Base-by-base conservation (phyloP, 2,888 invertebrate species). In the Eilema sororculum region DNA sequence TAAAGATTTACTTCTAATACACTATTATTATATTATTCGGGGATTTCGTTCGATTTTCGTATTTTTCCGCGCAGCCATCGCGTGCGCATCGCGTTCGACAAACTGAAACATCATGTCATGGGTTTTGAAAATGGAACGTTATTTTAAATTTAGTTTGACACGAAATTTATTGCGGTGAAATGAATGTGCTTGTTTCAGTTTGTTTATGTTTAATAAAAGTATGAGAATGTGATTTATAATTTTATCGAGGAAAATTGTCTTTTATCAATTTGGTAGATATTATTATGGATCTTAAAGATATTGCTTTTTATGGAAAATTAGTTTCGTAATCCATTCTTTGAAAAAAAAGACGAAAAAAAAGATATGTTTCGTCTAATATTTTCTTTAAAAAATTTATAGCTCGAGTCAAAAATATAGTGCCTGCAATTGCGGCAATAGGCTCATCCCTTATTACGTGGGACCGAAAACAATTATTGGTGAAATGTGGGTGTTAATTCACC, bases 111-210 rank as follows among this genome's bases (percentile, higher is more conserved):
- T 71, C 25, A 68, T 69, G 65, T 71, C 16, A 70, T 37, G 57
- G 63, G 63, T 78, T 76, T 80, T 75, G 52, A 64, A 83, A 80
- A 74, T 76, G 73, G 72, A 67, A 77, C 75, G 73, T 79, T 72
- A 75, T 68, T 77, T 82, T 77, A 75, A 79, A 81, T 77, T 76
- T 78, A 76, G 75, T 78, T 63, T 61, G 12, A 20, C 68, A 76
- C 65, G 75, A 67, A 69, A 79, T 75, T 79, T 76, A 78, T 80
- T 73, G 76, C 69, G 63, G 24, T 13, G 37, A 69, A 41, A 56
- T 65, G 67, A 75, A 74, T 73, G 57, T 63, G n/a, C 61, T 9
- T 28, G 66, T 13, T 67, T 57, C 13, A 69, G 65, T 70, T 60
- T 71, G 58, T 69, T 68, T 72, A 63, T 71, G 0, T 33, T 33